Base-by-base conservation (phyloP, 64 coral and sea anemone species). In the Platygyra sinensis region DNA sequence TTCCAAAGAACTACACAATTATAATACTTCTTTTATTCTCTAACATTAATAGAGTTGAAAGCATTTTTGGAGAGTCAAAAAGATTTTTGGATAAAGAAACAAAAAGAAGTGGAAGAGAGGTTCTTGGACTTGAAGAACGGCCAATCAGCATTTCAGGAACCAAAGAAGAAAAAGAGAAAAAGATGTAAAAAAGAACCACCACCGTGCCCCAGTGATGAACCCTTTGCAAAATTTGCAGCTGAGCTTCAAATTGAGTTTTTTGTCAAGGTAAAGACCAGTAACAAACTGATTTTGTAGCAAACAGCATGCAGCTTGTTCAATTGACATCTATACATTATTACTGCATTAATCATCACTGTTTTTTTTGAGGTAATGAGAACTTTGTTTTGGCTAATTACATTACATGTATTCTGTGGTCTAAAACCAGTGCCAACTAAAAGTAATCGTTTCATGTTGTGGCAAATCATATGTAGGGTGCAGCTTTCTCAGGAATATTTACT, bases 151-250 rank as follows among this genome's bases (percentile, higher is more conserved):
- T 46, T 46, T 46, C 42, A 46, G 42, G 42, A 46, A 46, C 42
- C 42, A 46, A 46, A 46, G 74, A 28, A 30, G 57, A 87, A 87
- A 87, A 46, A 6, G 42, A 46, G 42, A 46, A 87, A 27, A 67
- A 86, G 65, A 86, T 67, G 65, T n/a, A 22, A 24, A 71, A 55
- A 46, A 46, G 5, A 46, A 46, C 42, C 42, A 46, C 72, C 52
- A 60, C 51, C 55, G 24, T 1, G 7, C 30, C 69, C 28, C 72
- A 75, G 32, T 31, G 36, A 30, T 71, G 57, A 74, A 25, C 59
- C 72, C 59, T 87, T 72, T 87, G 72, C 51, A 75, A 87, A 60
- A 50, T 87, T 75, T 87, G 86, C 86, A 60, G 86, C 71, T 74
- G 72, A 76, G 24, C 86, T 87, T 75, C 86, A 87, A 87, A 42